Conservation (phyloP, 1,140 invertebrate species). For the Mizuhopecten yessoensis region DNA sequence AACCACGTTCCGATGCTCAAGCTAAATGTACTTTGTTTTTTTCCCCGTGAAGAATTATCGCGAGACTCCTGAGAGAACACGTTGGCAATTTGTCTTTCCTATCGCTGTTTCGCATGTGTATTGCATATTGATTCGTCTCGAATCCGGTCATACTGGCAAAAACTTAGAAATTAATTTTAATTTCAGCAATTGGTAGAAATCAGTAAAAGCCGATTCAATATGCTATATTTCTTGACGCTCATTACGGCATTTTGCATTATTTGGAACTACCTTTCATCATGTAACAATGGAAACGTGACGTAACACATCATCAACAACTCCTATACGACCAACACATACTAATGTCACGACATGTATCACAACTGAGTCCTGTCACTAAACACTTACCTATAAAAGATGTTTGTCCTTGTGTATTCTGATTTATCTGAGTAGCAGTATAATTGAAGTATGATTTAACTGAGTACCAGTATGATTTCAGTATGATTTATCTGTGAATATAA, state of each 20-base stretch:
- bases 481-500: too few species aligned
- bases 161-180: conserved; percentile 23
- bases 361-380: too few species aligned
- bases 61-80: neutral
- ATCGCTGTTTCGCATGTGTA: neutral
- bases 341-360: too few species aligned
- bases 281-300: neutral
- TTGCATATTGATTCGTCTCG: neutral
- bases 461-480: too few species aligned
- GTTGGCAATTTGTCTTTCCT: conserved; percentile 20
- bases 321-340: too few species aligned
- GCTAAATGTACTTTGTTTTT: neutral
- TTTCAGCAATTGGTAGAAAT: conserved; percentile 9
- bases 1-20: neutral
- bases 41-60: conserved; percentile 13
- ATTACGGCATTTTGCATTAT: neutral
- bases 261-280: neutral
- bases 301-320: too few species aligned
- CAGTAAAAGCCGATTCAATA: neutral
- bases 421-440: too few species aligned
- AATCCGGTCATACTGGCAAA: neutral
- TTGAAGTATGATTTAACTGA: too few species aligned
- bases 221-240: neutral
- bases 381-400: too few species aligned
- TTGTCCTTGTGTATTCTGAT: too few species aligned